Evolutionary conservation across 2,113 vertebrate species (phyloP).

Genomic region (Chaenocephalus aceratus): DNA sequence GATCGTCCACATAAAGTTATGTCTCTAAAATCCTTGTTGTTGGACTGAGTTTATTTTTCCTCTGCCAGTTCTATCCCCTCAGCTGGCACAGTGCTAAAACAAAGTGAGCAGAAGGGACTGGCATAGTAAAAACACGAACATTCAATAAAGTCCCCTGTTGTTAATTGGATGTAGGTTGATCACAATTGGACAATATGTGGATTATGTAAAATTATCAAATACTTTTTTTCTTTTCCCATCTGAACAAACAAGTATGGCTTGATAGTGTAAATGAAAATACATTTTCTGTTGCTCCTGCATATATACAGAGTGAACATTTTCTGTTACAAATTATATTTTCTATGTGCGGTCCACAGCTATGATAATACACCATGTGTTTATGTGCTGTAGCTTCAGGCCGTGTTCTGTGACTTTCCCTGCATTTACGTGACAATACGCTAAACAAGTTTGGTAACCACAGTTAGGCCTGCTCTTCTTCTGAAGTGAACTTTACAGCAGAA

Average conservation of each 20-base stretch:
- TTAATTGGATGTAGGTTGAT: conserved; percentile 2
- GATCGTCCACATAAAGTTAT: background rate
- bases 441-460: conserved; percentile 50
- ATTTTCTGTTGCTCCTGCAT: background rate
- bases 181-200: conserved; percentile 1
- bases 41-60: background rate
- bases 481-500: conserved; percentile 49
- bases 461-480: conserved; percentile 30
- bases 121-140: conserved; percentile 35
- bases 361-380: background rate
- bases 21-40: conserved; percentile 45
- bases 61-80: conserved; percentile 21
- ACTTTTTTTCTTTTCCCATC: background rate
- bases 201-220: background rate
- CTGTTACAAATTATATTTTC: background rate
- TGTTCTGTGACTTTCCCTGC: conserved; percentile 31
- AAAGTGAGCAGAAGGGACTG: conserved; percentile 49
- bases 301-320: background rate
- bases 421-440: conserved; percentile 52
- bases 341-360: conserved; percentile 2
- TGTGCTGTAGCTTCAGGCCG: background rate
- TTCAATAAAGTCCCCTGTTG: background rate
- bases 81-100: conserved; percentile 42
- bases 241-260: background rate
- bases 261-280: background rate